Conservation (phyloP, 2,888 invertebrate species). For the Lithophane ornitopus region DNA sequence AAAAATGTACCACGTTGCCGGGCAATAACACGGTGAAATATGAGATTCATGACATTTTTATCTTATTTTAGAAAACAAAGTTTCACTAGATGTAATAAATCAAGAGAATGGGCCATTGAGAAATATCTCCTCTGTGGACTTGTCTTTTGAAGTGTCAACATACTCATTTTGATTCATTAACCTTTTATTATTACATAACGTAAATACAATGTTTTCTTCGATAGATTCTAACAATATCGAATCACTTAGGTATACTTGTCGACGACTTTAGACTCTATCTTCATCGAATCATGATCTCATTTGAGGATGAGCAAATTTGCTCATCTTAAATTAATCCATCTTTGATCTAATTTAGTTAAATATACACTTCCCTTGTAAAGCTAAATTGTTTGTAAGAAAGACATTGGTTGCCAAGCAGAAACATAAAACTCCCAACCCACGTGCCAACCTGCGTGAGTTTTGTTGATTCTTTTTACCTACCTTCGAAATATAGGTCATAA, state of each 20-base stretch:
- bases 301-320: constrained; percentile 14
- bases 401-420: not conserved
- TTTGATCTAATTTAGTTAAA: constrained; percentile 27
- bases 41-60: constrained; percentile 69
- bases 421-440: constrained; percentile 15
- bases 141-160: constrained; percentile 54
- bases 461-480: not conserved
- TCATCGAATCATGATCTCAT: constrained; percentile 5
- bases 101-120: constrained; percentile 58
- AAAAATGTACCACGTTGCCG: constrained; percentile 67
- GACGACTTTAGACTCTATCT: not conserved
- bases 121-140: constrained; percentile 49
- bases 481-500: not conserved
- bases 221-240: not conserved
- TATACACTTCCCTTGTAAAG: constrained; percentile 21
- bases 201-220: not conserved
- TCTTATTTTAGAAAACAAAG: constrained; percentile 65
- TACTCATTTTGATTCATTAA: constrained; percentile 53
- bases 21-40: constrained; percentile 71
- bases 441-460: constrained; percentile 1
- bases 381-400: constrained; percentile 18
- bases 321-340: constrained; percentile 17
- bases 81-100: constrained; percentile 60
- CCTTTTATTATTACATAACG: constrained; percentile 45
- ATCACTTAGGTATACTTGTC: not conserved